Conservation (phyloP, 2,888 invertebrate species). For the Drymonia ruficornis region DNA sequence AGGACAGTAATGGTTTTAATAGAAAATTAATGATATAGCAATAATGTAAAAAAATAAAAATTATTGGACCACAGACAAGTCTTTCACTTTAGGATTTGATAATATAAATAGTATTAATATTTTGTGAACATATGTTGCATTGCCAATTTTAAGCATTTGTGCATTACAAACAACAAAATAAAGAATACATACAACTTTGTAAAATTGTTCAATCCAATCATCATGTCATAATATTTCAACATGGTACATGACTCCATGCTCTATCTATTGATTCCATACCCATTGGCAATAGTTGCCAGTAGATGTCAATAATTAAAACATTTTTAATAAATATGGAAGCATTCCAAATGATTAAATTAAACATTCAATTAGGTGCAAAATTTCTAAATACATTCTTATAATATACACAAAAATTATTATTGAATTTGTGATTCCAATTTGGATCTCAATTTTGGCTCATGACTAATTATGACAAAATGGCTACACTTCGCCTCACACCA, state of each 20-base stretch:
- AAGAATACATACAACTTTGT: background rate
- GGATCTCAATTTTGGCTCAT: conserved; percentile 63
- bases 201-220: conserved; percentile 33
- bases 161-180: conserved; percentile 23
- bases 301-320: conserved; percentile 34
- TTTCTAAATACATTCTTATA: conserved; percentile 58
- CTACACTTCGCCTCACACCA: conserved; percentile 94
- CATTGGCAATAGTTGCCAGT: conserved; percentile 49
- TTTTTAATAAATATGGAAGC: conserved; percentile 41
- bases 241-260: conserved; percentile 29
- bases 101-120: conserved; percentile 32
- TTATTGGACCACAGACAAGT: conserved; percentile 79
- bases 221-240: conserved; percentile 33
- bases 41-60: conserved; percentile 50
- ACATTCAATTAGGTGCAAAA: conserved; percentile 57
- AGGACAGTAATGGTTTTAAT: conserved; percentile 36
- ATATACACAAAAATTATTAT: conserved; percentile 61
- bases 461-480: conserved; percentile 91
- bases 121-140: conserved; percentile 39
- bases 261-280: conserved; percentile 18
- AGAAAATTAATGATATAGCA: conserved; percentile 24
- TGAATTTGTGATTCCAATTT: conserved; percentile 60
- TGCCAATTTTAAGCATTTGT: conserved; percentile 49
- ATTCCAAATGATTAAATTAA: conserved; percentile 48
- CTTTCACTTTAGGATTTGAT: conserved; percentile 58